A percentile compares a stretch with the other conserved stretches of the same genome.
These are phyloP conservation scores for Natator depressus DNA, from an alignment of 2,113 vertebrate genomes.

Conservation along the genomic window DNA sequence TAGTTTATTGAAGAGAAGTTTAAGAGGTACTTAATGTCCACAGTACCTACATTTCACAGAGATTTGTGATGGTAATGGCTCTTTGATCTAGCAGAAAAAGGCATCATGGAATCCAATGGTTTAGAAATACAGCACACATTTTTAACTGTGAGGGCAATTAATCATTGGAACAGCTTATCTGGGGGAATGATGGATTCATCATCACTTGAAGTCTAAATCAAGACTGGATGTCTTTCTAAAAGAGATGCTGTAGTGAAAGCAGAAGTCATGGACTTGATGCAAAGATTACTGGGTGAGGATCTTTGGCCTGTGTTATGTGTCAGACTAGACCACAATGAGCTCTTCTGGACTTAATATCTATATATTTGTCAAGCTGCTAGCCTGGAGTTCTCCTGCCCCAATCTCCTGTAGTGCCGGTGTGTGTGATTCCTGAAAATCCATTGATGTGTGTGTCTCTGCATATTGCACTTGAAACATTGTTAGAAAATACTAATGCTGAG, in stretches of 20 bases:
- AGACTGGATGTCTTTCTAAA: background rate
- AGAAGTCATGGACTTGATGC: background rate
- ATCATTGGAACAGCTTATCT: background rate
- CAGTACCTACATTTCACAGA: background rate
- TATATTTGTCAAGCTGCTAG: background rate
- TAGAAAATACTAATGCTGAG: background rate
- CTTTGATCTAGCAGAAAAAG: background rate
- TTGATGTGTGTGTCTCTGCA: background rate
- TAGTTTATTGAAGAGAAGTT: background rate
- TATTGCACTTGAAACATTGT: background rate
- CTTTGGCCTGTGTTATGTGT: background rate
- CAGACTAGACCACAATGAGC: rapidly evolving
- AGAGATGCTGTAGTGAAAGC: rapidly evolving
- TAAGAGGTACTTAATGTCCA: background rate
- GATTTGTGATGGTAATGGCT: background rate
- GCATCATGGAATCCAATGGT: background rate
- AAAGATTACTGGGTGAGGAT: background rate
- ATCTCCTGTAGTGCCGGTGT: background rate
- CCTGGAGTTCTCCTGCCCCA: background rate
- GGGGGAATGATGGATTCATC: background rate
- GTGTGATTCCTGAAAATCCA: background rate
- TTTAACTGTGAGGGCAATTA: background rate
- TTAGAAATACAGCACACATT: background rate
- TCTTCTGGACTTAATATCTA: background rate
- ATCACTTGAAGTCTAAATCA: background rate